These are phyloP conservation scores for Latrodectus elegans DNA, from an alignment of 2,888 invertebrate species.

Conservation along the genomic window DNA sequence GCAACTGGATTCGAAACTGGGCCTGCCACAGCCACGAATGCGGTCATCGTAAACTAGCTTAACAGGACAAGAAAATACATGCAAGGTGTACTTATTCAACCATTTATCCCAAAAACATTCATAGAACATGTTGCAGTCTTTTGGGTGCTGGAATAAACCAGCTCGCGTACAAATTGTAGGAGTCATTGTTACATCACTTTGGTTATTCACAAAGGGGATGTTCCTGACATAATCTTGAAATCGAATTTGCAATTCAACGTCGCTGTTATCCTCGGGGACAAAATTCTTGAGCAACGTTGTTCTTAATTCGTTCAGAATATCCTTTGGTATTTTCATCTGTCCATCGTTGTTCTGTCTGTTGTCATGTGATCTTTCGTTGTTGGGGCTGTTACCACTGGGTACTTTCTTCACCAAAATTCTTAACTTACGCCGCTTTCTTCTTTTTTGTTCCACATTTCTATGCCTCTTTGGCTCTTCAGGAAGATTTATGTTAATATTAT, in stretches of 20 bases:
- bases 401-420: constrained; percentile 47
- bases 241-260: constrained; percentile 46
- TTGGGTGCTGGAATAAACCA: constrained; percentile 81
- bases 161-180: constrained; percentile 77
- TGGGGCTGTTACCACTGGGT: background rate
- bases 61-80: constrained; percentile 86
- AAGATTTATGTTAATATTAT: background rate
- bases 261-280: constrained; percentile 2
- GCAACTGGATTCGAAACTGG: constrained; percentile 86
- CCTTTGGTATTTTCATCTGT: constrained; percentile 17
- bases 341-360: background rate
- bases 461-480: background rate
- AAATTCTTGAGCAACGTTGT: constrained; percentile 11
- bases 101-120: constrained; percentile 87
- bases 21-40: constrained; percentile 88
- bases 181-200: constrained; percentile 46
- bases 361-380: background rate
- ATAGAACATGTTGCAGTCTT: constrained; percentile 87
- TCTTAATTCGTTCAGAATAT: constrained; percentile 16
- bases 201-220: constrained; percentile 45
- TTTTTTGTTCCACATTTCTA: background rate
- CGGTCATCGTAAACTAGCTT: constrained; percentile 85
- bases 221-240: constrained; percentile 60
- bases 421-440: constrained; percentile 34
- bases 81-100: constrained; percentile 84